These are phyloP conservation scores for Nineta flava DNA, from an alignment of 2,888 invertebrate genomes.

Conservation along the genomic window DNA sequence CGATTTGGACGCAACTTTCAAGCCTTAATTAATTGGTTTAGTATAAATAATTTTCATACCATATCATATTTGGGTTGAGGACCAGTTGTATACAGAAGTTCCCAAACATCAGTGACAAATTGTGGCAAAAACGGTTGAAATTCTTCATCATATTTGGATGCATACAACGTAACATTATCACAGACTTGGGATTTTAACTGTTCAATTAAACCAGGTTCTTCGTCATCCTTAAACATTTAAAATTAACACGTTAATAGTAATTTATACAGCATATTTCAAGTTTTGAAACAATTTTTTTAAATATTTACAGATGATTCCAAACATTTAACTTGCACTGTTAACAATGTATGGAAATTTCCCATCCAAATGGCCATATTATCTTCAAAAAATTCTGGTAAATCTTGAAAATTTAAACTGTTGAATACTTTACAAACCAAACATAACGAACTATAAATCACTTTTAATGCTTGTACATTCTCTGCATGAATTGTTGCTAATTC, in stretches of 20 bases:
- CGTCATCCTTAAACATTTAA: slow-evolving; percentile 43
- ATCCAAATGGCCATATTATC: slow-evolving; percentile 96
- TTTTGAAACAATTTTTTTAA: background rate
- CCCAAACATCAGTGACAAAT: slow-evolving; percentile 94
- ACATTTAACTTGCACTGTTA: slow-evolving; percentile 61
- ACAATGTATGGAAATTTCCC: slow-evolving; percentile 68
- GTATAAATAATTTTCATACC: slow-evolving; percentile 34
- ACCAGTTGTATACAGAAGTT: slow-evolving; percentile 70
- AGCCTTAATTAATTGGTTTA: no score
- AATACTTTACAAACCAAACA: slow-evolving; percentile 87
- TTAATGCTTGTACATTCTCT: slow-evolving; percentile 62
- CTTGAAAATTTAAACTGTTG: slow-evolving; percentile 93
- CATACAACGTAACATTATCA: slow-evolving; percentile 87
- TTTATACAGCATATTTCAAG: background rate
- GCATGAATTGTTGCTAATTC: slow-evolving; percentile 61
- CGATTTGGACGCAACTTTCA: no score
- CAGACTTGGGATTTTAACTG: slow-evolving; percentile 90
- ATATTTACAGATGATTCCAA: slow-evolving; percentile 11
- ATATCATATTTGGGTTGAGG: slow-evolving; percentile 78
- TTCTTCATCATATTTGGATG: slow-evolving; percentile 96
- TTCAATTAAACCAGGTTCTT: slow-evolving; percentile 78
- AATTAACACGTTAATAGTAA: background rate
- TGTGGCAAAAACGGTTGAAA: slow-evolving; percentile 75
- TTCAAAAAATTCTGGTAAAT: slow-evolving; percentile 97
- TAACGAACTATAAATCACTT: slow-evolving; percentile 77